Evolutionary conservation across 2,888 invertebrate genomes (phyloP), one percentile per base, ranked within the genome.

Genomic region (Aricia artaxerxes): DNA sequence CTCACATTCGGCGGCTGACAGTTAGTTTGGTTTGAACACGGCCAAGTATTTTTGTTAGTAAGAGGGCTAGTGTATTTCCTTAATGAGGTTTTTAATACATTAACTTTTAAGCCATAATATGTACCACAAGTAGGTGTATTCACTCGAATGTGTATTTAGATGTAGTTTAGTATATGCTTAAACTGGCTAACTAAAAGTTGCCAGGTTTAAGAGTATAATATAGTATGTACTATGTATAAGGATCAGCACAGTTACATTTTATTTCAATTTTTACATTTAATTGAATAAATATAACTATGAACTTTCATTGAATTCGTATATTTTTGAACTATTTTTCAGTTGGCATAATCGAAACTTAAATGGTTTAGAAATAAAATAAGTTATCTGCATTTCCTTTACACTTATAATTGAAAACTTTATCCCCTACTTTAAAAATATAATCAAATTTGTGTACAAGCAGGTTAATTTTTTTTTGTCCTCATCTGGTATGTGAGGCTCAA

Each of bases 121-220:
- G 69, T 69, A 69, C 69, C 35, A 69, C 69, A 13, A 35, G 69
- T 69, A 69, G 31, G 11, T 31, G 64, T 35, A 69, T 69, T 69
- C 31, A 69, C 35, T 69, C 4, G 64, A 31, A 31, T 69, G 31
- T 69, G 4, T 69, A 69, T 69, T 69, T 31, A 69, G 69, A 69
- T 69, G 69, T 69, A 69, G 69, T 38, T 69, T 69, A 69, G 35
- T 35, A 13, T 69, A 16, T 69, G 35, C 35, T 69, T 69, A 69
- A 69, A 35, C 35, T 38, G 69, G 69, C 11, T 11, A 38, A 38
- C 69, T 69, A 5, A 13, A 69, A 69, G 69, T 69, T 35, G 35
- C 16, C 69, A 69, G 35, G 69, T 1, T 13, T 69, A 5, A 35
- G 64, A 69, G 69, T 69, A 69, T 24, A 11, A 16, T 69, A 69